phyloP scores from a whole-genome alignment of 92 coral and sea anemone genomes.

The Paramuricea clavata region DNA sequence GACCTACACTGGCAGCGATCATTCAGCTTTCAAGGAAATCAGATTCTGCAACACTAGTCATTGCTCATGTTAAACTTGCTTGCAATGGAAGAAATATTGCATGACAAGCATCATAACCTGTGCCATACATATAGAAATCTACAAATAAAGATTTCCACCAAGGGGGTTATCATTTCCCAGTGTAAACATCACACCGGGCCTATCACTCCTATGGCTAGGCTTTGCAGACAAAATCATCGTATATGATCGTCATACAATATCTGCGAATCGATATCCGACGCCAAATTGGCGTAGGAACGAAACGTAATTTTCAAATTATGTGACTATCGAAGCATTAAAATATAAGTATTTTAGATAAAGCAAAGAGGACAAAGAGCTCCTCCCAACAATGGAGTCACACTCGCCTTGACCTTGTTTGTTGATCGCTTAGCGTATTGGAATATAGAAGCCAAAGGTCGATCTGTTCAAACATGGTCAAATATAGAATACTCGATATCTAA shows the following conservation, averaged over 20 bases:
- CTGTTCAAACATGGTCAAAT: background rate
- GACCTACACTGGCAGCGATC: too few species aligned
- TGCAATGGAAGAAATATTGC: too few species aligned
- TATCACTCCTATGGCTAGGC: background rate
- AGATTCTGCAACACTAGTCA: too few species aligned
- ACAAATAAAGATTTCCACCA: background rate
- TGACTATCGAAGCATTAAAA: background rate
- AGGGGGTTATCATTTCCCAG: background rate
- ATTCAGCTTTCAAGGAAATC: too few species aligned
- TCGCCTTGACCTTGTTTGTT: background rate
- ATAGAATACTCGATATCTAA: background rate
- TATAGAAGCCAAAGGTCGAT: background rate
- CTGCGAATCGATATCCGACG: background rate
- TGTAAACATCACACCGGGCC: background rate
- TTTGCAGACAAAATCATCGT: too few species aligned
- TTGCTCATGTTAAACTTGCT: too few species aligned
- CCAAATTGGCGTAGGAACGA: background rate
- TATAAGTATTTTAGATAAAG: background rate
- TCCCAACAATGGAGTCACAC: constrained; percentile 7
- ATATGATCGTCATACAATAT: background rate
- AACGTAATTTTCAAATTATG: background rate
- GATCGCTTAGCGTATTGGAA: background rate
- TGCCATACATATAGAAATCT: background rate
- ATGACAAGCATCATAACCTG: background rate
- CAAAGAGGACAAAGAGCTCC: background rate